phyloP scores from a whole-genome alignment of 2,113 vertebrate species.

The Tretioscincus oriximinensis region DNA sequence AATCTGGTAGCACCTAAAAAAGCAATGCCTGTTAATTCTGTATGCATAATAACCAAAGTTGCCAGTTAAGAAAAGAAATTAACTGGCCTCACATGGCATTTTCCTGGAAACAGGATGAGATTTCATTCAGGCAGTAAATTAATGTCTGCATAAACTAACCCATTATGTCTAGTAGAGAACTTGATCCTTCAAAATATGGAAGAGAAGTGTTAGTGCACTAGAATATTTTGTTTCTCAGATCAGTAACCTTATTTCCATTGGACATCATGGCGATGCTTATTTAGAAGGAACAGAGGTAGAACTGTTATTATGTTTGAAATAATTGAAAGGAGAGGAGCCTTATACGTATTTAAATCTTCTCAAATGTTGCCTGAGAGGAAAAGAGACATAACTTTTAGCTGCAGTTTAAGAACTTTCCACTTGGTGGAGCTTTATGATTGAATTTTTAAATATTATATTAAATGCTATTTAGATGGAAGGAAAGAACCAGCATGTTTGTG shows the following conservation, averaged over 20 bases:
- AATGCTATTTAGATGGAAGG: constrained; percentile 35
- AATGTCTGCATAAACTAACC: constrained; percentile 14
- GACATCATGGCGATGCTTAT: constrained; percentile 2
- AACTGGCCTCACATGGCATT: constrained; percentile 35
- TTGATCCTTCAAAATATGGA: not conserved
- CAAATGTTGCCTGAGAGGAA: not conserved
- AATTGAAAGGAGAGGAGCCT: not conserved
- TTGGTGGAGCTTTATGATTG: constrained; percentile 82
- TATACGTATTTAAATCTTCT: not conserved
- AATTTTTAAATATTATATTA: constrained; percentile 63
- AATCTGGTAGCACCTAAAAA: constrained; percentile 54
- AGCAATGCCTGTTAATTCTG: constrained; percentile 55
- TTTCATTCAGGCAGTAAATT: constrained; percentile 26
- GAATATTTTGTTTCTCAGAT: not conserved
- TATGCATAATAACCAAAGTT: constrained; percentile 57
- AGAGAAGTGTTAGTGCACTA: constrained; percentile 2
- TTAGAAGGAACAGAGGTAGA: not conserved
- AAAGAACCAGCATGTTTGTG: constrained; percentile 43
- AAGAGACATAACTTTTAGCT: constrained; percentile 25
- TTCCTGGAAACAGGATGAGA: constrained; percentile 27
- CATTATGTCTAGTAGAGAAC: constrained; percentile 12
- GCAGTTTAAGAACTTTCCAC: constrained; percentile 73
- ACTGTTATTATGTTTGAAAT: not conserved
- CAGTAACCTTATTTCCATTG: constrained; percentile 16
- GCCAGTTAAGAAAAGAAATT: constrained; percentile 46